Evolutionary conservation across 2,888 invertebrate genomes (phyloP), one percentile per base, ranked within the genome.

Genomic region (Chironomus riparius): DNA sequence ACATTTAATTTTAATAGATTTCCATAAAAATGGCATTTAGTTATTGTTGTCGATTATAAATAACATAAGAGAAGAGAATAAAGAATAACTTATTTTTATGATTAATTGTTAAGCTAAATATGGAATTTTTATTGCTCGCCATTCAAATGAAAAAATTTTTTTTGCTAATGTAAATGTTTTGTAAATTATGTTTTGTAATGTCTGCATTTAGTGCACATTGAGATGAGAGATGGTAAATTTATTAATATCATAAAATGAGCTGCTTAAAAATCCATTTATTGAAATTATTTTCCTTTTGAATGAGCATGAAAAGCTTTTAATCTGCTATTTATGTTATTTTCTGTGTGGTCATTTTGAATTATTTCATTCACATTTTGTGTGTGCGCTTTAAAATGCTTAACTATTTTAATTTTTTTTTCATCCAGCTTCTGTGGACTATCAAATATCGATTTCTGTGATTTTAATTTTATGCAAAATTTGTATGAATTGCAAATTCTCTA

Each of bases 1-100:
- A 50, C 70, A 56, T 70, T 72, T 50, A 72, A 72, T 72, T 61
- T 72, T 72, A 72, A 61, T 71, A 61, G 72, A 72, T 72, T 72
- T 72, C 61, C 72, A 71, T 71, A 71, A 71, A 71, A 71, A 24
- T 15, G 21, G 28, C 50, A 71, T 71, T 50, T 61, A 61, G 65
- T 24, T 24, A 65, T 65, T 21, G 24, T 72, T 62, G 18, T 70
- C 24, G 22, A 48, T 50, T 24, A 24, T 48, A 70, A 56, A 56
- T 56, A 15, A 56, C 38, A 38, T 38, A 38, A 38, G 4, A 38
- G 38, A 38, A 38, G 38, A 56, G 56, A 56, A 56, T 56, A 18
- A 18, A 18, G 56, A 70, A 70, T 7, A n/a, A 70, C 24, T 69
- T 47, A 47, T 22, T 24, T 24, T n/a, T 18, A 70, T 70, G 70